Percentiles rank a stretch among this genome's conserved stretches.
Conservation (phyloP, 2,797 vertebrate species). For the Echeneis naucrates region DNA sequence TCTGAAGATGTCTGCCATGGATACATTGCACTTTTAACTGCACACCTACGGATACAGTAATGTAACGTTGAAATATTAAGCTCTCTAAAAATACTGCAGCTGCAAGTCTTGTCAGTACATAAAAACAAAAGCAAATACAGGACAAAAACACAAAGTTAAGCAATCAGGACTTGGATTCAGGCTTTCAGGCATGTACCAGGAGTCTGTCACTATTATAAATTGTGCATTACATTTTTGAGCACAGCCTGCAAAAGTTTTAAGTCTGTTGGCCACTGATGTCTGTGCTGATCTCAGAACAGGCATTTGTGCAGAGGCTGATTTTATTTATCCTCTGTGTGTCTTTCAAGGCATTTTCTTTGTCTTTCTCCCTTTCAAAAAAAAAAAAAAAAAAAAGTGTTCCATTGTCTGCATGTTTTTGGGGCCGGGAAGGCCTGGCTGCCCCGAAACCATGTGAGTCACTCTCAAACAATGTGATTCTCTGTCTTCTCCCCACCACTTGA, state of each 20-base stretch:
- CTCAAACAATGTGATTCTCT: constrained; percentile 71
- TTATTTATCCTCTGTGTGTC: constrained; percentile 52
- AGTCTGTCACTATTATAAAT: neutral
- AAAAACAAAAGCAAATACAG: neutral
- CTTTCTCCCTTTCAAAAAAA: no score
- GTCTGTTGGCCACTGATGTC: constrained; percentile 41
- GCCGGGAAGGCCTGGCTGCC: constrained; percentile 48
- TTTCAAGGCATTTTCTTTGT: constrained; percentile 40
- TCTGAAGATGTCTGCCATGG: no score
- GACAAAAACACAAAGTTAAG: neutral
- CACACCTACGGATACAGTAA: no score
- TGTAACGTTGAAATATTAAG: neutral
- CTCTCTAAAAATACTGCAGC: neutral
- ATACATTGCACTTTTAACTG: no score
- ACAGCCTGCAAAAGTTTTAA: constrained; percentile 20
- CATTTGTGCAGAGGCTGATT: constrained; percentile 40
- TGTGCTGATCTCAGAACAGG: constrained; percentile 43
- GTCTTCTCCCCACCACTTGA: constrained; percentile 46
- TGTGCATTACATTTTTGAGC: neutral
- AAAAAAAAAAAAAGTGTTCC: constrained; percentile 56
- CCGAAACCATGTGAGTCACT: constrained; percentile 70
- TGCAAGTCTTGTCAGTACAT: neutral
- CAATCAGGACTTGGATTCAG: neutral
- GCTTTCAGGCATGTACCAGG: neutral
- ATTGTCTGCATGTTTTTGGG: constrained; percentile 58